Base-by-base conservation (phyloP, 2,113 vertebrate species). In the Xiphias gladius region DNA sequence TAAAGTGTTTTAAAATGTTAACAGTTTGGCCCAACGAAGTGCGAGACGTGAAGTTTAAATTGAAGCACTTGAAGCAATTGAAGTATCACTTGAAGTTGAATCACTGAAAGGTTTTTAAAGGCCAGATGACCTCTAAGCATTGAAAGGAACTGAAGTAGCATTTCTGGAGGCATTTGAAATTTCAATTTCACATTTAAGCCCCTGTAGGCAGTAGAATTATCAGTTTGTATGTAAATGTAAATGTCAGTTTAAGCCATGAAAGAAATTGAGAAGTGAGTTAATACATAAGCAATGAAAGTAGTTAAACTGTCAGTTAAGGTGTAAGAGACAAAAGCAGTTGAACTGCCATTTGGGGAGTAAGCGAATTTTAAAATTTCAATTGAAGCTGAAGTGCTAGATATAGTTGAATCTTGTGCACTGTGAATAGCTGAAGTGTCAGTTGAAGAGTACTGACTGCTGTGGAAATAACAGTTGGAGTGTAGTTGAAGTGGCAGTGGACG, bases 61-160 rank as follows among this genome's bases (percentile, higher is more conserved):
- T 28, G 32, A 41, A 62, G 43, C 70, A 57, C 14, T 64, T 20
- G 28, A 67, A 62, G 63, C 57, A 79, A 26, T 58, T 77, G 24
- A 43, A 35, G 65, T 37, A 26, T 82, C 59, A 66, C 20, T 4
- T 74, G 37, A 74, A 24, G 68, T 19, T 61, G 41, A 77, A 65
- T 16, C 32, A n/a, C 28, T 83, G 46, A 57, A 79, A 62, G 14
- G 35, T 12, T 17, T 41, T 73, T 9, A 39, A 37, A 22, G 57
- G 64, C 58, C n/a, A 63, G 30, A 17, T 59, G 32, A 54, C 26
- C 50, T 50, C 75, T 10, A 80, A 58, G 24, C 16, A 28, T 5
- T 70, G 30, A 67, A 50, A 61, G 5, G 20, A n/a, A 14, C 7
- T 79, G 17, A 46, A 7, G 20, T 61, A 28, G 28, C 12, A 52